Evolutionary conservation across 2,888 invertebrate genomes (phyloP), one percentile per base, ranked within the genome.

Genomic region (Mactromeris polynyma): DNA sequence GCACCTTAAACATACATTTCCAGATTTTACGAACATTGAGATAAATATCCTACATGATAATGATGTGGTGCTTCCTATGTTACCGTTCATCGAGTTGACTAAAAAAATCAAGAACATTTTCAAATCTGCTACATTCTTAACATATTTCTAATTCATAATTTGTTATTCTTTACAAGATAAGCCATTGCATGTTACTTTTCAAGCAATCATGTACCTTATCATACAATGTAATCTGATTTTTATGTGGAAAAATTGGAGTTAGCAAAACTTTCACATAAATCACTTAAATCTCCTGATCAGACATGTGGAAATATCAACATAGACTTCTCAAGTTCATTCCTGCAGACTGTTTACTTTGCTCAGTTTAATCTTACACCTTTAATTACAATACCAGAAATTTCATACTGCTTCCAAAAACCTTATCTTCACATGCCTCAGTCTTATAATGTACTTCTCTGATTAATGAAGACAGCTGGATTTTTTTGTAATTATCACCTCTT

Each of bases 401-500:
- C 21, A 73, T 31, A 58, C 58, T 21, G 38, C 7, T 21, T 36
- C 42, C n/a, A n/a, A 54, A 84, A 73, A 73, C 36, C 14, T 73
- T 73, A 73, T 73, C 73, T 77, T 54, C 54, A 21, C 54, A 38
- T 64, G 78, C 54, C 40, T 78, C 86, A 38, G 21, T 58, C 79
- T 79, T 58, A 83, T 83, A 79, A 87, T 77, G 26, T 54, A n/a
- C 19, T 17, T 0, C 31, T 82, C 73, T 90, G 91, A 91, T 91
- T 87, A 91, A 91, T 88, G 91, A 84, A 40, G 83, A 83, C 91
- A 91, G 90, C 87, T 91, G 91, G 51, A 40, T 80, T 84, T 91
- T 91, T 91, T 83, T 87, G 86, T 89, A 91, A 91, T 91, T 91
- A 91, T 89, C 89, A 69, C 90, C 69, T 88, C 85, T 87, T 90